These are phyloP conservation scores for Oxytorus armatus DNA, from an alignment of 2,888 invertebrate genomes.

Conservation along the genomic window DNA sequence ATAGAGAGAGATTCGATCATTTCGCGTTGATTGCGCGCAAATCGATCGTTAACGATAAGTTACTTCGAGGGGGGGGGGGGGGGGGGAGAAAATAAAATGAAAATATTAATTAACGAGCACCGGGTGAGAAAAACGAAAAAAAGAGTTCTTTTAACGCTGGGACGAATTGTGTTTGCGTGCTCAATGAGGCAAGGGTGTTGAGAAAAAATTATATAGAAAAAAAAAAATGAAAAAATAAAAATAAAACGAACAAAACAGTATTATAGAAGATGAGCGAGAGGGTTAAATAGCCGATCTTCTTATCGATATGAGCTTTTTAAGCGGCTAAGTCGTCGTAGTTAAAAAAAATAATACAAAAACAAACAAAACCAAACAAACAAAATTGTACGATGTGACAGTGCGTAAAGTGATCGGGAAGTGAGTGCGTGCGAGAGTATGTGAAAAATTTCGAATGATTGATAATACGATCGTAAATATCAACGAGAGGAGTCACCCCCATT, in stretches of 20 bases:
- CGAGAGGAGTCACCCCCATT: slow-evolving; percentile 59
- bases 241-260: slow-evolving; percentile 50
- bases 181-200: slow-evolving; percentile 43
- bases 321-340: slow-evolving; percentile 68
- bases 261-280: slow-evolving; percentile 59
- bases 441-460: slow-evolving; percentile 35
- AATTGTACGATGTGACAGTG: slow-evolving; percentile 21
- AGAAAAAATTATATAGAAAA: slow-evolving; percentile 38
- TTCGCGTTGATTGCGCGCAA: slow-evolving; percentile 40
- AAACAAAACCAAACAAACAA: background rate
- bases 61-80: background rate
- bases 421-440: slow-evolving; percentile 12
- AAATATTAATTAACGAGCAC: slow-evolving; percentile 33
- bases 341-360: slow-evolving; percentile 25
- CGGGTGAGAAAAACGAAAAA: slow-evolving; percentile 12
- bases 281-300: slow-evolving; percentile 56
- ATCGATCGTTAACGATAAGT: slow-evolving; percentile 29
- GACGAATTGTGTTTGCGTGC: background rate
- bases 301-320: slow-evolving; percentile 66
- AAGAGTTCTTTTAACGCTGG: background rate
- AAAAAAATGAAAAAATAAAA: slow-evolving; percentile 34
- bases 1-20: slow-evolving; percentile 28
- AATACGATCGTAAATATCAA: slow-evolving; percentile 54
- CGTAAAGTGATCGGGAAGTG: background rate
- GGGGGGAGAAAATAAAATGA: no score